Evolutionary conservation across 1,140 invertebrate genomes (phyloP), one percentile per base, ranked within the genome.

Genomic region (Brachionus rubens): DNA sequence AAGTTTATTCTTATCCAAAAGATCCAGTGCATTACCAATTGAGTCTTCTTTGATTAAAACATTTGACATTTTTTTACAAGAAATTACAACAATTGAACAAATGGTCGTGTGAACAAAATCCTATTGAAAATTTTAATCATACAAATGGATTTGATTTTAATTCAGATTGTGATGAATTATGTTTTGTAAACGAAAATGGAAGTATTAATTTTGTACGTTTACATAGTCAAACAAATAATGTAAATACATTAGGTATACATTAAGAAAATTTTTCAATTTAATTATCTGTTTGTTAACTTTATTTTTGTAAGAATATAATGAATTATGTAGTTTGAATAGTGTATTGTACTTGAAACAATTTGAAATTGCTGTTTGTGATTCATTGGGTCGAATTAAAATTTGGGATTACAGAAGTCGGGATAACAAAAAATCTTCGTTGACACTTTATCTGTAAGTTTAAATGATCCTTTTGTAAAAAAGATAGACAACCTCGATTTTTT

Each of bases 311-410:
- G 59, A 65, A 43, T 43, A 46, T 65, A 65, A 65, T 65, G 59
- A 65, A 65, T 65, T 65, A 65, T 65, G 59, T 41, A 65, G 59
- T 65, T 26, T 65, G 30, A 65, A 65, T 28, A 65, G 59, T 21
- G 59, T 65, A 2, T 43, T 65, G 40, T 65, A 65, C 43, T 41
- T 65, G 3, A 65, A 65, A 9, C 59, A 43, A 24, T 65, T 65
- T 65, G 59, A 65, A 65, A 65, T 65, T 3, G 59, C 59, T 43
- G 59, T 65, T 6, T 21, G 36, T 43, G 59, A 65, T 65, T 65
- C 36, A n/a, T 65, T 65, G 14, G 59, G 59, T 24, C 41, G 59
- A 14, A 19, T 65, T 14, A 65, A 65, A 46, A 65, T 65, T 26
- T 65, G 59, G 59, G 59, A 65, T 24, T 19, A 36, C 10, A 41